phyloP scores from a whole-genome alignment of 2,888 invertebrate genomes.

The Tetranychus piercei region DNA sequence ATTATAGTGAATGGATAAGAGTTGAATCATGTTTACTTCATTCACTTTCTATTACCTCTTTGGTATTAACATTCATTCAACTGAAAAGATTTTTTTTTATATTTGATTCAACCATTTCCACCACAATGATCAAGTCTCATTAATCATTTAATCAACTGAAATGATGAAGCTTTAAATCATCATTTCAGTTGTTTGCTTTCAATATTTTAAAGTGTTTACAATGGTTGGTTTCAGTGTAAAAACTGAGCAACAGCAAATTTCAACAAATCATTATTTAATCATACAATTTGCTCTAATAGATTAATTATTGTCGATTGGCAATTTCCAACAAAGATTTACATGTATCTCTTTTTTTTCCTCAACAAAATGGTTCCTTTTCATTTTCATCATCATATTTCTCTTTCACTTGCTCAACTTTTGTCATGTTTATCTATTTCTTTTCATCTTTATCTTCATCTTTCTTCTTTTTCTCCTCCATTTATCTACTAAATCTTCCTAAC shows the following conservation, averaged over 20 bases:
- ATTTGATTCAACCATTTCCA: not conserved
- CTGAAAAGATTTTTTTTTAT: not conserved
- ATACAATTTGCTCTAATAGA: too few relatives aligned
- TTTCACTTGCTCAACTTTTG: not conserved
- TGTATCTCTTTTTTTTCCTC: too few relatives aligned
- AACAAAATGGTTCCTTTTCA: not conserved
- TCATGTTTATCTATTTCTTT: conserved; percentile 3
- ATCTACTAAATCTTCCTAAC: conserved; percentile 2
- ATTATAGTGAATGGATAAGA: conserved; percentile 4
- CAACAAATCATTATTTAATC: too few relatives aligned
- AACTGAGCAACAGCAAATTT: too few relatives aligned
- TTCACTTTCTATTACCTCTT: not conserved
- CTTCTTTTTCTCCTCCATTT: conserved; percentile 13
- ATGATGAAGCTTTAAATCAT: not conserved
- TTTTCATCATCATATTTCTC: not conserved
- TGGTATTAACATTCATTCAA: not conserved
- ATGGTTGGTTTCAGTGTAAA: too few relatives aligned
- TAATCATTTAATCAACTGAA: not conserved
- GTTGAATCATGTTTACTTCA: not conserved
- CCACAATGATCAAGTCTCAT: not conserved
- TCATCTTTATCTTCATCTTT: conserved; percentile 12
- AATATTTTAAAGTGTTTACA: too few relatives aligned
- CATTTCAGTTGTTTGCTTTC: too few relatives aligned
- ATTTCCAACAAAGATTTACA: too few relatives aligned
- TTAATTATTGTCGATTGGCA: too few relatives aligned